Conservation (phyloP, 2,113 vertebrate genomes). For the Prunella himalayana region DNA sequence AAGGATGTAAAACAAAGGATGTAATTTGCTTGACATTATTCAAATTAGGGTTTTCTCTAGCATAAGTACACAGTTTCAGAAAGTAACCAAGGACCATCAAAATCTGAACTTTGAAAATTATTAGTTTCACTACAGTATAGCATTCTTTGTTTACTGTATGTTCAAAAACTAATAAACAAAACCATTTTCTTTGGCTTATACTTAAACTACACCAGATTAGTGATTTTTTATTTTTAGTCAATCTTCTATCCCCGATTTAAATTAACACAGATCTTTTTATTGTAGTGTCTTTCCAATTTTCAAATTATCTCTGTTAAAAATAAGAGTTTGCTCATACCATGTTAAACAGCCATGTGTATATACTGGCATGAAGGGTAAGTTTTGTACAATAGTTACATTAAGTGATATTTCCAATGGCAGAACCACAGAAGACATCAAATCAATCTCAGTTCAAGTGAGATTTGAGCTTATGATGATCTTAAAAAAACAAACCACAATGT, state of each 20-base stretch:
- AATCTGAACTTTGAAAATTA: constrained; percentile 30
- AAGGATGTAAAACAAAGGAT: neutral
- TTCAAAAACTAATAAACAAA: constrained; percentile 59
- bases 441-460: neutral
- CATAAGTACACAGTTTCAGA: neutral
- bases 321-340: constrained; percentile 42
- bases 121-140: neutral
- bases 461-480: constrained; percentile 23
- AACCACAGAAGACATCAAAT: constrained; percentile 45
- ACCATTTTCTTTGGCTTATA: constrained; percentile 89
- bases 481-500: constrained; percentile 12
- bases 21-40: neutral
- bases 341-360: constrained; percentile 9
- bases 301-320: constrained; percentile 56
- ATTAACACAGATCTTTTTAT: neutral
- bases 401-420: constrained; percentile 45
- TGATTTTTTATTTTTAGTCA: constrained; percentile 48
- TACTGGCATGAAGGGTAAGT: constrained; percentile 18
- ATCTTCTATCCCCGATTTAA: constrained; percentile 55
- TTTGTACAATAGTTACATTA: constrained; percentile 52
- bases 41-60: neutral
- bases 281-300: neutral
- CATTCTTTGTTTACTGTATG: constrained; percentile 29
- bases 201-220: constrained; percentile 71
- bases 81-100: neutral